Percentiles rank a stretch among this genome's conserved stretches.
These are phyloP conservation scores for Dryobates pubescens DNA, from an alignment of 2,797 vertebrate genomes.

Conservation along the genomic window DNA sequence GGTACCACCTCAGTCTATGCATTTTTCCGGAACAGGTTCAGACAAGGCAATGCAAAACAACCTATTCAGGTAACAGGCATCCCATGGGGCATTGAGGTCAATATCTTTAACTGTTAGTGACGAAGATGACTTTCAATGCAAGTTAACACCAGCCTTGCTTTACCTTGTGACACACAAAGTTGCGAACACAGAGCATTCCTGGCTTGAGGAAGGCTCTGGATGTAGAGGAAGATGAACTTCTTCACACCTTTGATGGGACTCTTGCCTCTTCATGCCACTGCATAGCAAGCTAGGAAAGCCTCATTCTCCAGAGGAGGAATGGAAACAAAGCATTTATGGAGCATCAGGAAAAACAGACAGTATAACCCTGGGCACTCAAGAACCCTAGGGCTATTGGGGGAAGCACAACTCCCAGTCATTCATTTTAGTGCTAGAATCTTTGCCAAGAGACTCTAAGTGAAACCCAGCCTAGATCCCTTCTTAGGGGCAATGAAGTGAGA, in stretches of 20 bases:
- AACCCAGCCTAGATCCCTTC: neutral
- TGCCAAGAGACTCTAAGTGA: neutral
- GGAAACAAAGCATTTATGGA: neutral
- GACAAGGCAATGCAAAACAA: neutral
- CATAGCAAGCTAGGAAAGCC: neutral
- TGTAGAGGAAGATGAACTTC: neutral
- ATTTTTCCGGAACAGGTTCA: neutral
- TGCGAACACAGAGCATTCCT: neutral
- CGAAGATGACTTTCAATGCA: neutral
- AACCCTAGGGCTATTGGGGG: neutral
- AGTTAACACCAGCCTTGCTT: neutral
- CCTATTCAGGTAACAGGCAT: neutral
- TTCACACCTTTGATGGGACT: neutral
- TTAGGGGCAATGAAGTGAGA: neutral
- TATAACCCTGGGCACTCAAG: neutral
- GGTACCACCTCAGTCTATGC: neutral
- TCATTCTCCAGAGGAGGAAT: neutral
- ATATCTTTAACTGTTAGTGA: neutral
- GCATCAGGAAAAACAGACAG: neutral
- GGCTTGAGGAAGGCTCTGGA: neutral
- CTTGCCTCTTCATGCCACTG: neutral
- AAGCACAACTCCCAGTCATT: neutral
- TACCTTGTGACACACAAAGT: too few relatives aligned
- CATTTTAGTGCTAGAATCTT: neutral
- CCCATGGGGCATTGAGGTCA: neutral